These are phyloP conservation scores for Rostratula benghalensis DNA, from an alignment of 2,113 vertebrate genomes.

Conservation along the genomic window DNA sequence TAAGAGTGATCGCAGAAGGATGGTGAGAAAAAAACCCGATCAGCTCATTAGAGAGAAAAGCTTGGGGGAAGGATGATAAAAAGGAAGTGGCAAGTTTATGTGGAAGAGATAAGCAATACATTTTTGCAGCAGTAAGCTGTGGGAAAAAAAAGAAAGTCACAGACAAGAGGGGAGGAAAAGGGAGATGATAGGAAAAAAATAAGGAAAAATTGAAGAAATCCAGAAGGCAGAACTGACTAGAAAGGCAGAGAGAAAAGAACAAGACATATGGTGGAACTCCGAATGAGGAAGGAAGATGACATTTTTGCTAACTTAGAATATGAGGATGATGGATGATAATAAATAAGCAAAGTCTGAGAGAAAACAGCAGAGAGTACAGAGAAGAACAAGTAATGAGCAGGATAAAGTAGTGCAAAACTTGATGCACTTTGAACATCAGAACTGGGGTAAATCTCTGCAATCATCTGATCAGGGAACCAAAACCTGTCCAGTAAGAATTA, in stretches of 20 bases:
- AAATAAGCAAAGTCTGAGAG: conserved; percentile 5
- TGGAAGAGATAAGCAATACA: background rate
- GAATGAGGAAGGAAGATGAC: conserved; percentile 34
- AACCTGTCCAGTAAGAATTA: background rate
- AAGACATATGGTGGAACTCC: conserved; percentile 48
- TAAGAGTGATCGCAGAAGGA: background rate
- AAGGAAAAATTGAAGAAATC: background rate
- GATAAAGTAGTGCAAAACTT: background rate
- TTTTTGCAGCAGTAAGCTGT: background rate
- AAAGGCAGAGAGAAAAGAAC: conserved; percentile 24
- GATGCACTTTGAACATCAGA: background rate
- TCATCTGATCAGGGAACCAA: background rate
- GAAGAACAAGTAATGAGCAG: background rate
- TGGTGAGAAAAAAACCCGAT: background rate
- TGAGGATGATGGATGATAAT: conserved; percentile 20
- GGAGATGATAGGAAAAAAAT: background rate
- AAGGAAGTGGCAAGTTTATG: background rate
- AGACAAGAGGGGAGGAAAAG: background rate
- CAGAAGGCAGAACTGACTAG: conserved; percentile 8
- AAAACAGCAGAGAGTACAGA: background rate
- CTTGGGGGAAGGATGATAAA: background rate
- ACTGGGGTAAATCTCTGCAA: background rate
- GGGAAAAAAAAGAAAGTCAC: background rate
- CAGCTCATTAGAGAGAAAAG: background rate
- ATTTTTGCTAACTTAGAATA: conserved; percentile 57